phyloP scores from a whole-genome alignment of 2,888 invertebrate genomes.

The Cylloceria caligata region DNA sequence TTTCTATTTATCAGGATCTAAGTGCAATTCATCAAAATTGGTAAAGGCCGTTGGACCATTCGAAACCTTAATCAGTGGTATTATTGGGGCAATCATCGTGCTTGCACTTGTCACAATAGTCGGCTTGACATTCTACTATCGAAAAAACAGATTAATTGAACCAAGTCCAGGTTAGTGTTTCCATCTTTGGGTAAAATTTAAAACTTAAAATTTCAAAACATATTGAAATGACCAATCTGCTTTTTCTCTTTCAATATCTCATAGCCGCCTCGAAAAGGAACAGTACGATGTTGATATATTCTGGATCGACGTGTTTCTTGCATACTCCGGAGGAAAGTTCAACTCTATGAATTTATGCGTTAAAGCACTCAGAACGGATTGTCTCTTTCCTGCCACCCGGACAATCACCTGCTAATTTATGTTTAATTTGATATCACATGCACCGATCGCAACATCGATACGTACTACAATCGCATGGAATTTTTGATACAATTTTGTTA shows the following conservation, averaged over 20 bases:
- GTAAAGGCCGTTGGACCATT: not conserved
- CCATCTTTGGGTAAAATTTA: not conserved
- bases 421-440: no score
- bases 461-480: no score
- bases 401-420: not conserved
- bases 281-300: conserved; percentile 13
- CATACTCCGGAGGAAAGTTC: conserved; percentile 15
- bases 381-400: not conserved
- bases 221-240: not conserved
- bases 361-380: not conserved
- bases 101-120: not conserved
- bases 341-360: conserved; percentile 13
- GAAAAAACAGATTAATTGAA: conserved; percentile 9
- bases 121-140: conserved; percentile 6
- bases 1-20: conserved; percentile 31
- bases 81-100: conserved; percentile 9
- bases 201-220: not conserved
- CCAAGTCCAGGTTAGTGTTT: conserved; percentile 17
- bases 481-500: no score
- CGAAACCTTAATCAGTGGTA: not conserved
- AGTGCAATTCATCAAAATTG: conserved; percentile 18
- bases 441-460: no score
- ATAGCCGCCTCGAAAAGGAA: conserved; percentile 32
- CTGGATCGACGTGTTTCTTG: conserved; percentile 3
- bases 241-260: conserved; percentile 7